These are phyloP conservation scores for Tamias sibiricus DNA, from an alignment of 2,113 vertebrate genomes.

Conservation along the genomic window DNA sequence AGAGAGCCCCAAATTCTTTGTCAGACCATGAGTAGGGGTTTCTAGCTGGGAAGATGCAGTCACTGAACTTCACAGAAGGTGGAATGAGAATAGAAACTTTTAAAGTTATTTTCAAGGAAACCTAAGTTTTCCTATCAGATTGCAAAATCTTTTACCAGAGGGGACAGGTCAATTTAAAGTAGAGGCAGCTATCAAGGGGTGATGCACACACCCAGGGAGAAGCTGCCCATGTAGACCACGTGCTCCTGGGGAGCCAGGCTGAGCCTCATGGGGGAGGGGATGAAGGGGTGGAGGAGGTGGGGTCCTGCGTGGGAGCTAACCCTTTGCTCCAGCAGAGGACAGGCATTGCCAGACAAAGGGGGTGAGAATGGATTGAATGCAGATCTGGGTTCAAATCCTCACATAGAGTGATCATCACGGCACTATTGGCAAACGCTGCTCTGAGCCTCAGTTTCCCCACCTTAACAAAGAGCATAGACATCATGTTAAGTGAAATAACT, in stretches of 20 bases:
- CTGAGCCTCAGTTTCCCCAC: neutral
- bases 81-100: neutral
- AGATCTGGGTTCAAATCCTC: neutral
- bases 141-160: conserved; percentile 6
- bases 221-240: neutral
- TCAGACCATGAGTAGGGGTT: neutral
- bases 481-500: neutral
- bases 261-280: neutral
- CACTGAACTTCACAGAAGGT: neutral
- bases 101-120: conserved; percentile 30
- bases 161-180: neutral
- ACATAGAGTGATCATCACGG: rapidly evolving
- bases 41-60: conserved; percentile 18
- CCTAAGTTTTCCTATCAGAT: neutral
- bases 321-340: neutral
- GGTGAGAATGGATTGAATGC: rapidly evolving
- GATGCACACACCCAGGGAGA: neutral
- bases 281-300: rapidly evolving
- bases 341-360: rapidly evolving
- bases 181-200: neutral
- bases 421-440: neutral
- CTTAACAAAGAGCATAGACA: neutral
- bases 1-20: neutral
- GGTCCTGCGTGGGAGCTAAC: neutral
- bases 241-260: neutral